A percentile compares a stretch with the other conserved stretches of the same genome.
Conservation (phyloP, 1,140 invertebrate genomes). For the Proctacanthus coquilletti region DNA sequence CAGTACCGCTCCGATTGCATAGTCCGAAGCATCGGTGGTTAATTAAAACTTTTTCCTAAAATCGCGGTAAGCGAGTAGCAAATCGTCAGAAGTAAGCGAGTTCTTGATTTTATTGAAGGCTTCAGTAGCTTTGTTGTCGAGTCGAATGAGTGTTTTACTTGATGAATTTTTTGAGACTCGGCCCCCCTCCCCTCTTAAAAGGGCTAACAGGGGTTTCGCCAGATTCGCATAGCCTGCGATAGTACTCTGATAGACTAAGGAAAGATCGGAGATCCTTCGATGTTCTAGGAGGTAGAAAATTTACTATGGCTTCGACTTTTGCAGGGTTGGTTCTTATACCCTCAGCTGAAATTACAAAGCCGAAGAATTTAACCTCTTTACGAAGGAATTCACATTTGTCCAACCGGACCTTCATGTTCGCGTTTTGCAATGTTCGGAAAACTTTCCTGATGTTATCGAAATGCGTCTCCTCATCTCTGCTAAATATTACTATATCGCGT, state of each 20-base stretch:
- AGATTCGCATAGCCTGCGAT: constrained; percentile 20
- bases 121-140: constrained; percentile 2
- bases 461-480: too few species aligned
- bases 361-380: constrained; percentile 10
- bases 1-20: constrained; percentile 13
- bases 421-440: constrained; percentile 13
- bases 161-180: constrained; percentile 6
- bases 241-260: constrained; percentile 16
- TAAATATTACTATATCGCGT: constrained; percentile 19
- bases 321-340: constrained; percentile 9
- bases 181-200: constrained; percentile 6
- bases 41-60: constrained; percentile 18
- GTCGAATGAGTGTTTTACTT: constrained; percentile 1
- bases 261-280: constrained; percentile 8
- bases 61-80: constrained; percentile 18
- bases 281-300: constrained; percentile 7
- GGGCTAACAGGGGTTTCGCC: constrained; percentile 14
- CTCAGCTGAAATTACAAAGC: constrained; percentile 9
- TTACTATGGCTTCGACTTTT: constrained; percentile 6
- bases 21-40: constrained; percentile 19
- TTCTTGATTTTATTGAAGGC: constrained; percentile 7
- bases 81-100: constrained; percentile 8
- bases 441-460: too few species aligned
- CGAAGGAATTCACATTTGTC: constrained; percentile 29
- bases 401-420: constrained; percentile 31